These are phyloP conservation scores for Poecilia wingei DNA, from an alignment of 2,797 vertebrate genomes.

Conservation along the genomic window DNA sequence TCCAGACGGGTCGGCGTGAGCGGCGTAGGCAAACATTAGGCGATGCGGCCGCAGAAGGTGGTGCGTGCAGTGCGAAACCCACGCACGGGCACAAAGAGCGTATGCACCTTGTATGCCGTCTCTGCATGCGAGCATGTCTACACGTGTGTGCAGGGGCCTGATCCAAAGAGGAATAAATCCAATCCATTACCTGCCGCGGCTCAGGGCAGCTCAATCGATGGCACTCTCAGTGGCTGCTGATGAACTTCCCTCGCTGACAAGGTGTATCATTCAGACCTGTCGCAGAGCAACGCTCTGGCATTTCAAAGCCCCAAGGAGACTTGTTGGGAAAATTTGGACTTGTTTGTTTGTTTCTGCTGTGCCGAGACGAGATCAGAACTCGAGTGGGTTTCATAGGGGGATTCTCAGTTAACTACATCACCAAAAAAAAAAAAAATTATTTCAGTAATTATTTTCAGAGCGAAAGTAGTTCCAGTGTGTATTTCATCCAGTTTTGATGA, in stretches of 20 bases:
- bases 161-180: constrained; percentile 76
- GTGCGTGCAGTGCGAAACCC: constrained; percentile 19
- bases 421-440: not conserved
- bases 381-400: no score
- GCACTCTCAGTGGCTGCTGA: constrained; percentile 75
- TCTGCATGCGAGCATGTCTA: constrained; percentile 5
- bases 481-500: not conserved
- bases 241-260: constrained; percentile 79
- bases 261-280: constrained; percentile 76
- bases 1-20: constrained; percentile 46
- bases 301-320: constrained; percentile 59
- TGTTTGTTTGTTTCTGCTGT: constrained; percentile 11
- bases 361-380: not conserved
- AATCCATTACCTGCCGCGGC: constrained; percentile 75
- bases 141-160: constrained; percentile 49
- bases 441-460: not conserved
- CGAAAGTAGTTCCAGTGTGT: not conserved
- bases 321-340: constrained; percentile 39
- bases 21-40: constrained; percentile 25
- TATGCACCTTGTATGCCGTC: constrained; percentile 24
- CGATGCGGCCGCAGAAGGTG: constrained; percentile 4
- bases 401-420: not conserved
- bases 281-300: constrained; percentile 60
- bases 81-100: constrained; percentile 26
- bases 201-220: constrained; percentile 77